A percentile compares a stretch with the other conserved stretches of the same genome.
Evolutionary conservation across 92 coral and sea anemone genomes (phyloP).

Genomic region (Virgularia gustaviana): DNA sequence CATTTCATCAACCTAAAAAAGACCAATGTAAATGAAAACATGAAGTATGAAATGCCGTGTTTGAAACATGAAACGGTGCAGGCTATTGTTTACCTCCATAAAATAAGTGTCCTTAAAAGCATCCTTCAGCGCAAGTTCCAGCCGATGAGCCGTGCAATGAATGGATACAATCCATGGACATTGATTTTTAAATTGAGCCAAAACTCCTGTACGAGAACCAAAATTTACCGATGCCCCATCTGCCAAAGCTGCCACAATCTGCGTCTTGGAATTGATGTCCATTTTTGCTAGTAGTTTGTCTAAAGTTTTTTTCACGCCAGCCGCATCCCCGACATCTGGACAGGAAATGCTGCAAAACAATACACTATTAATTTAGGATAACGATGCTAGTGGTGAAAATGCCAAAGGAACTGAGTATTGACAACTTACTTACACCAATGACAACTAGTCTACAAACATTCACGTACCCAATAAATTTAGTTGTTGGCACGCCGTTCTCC

Average conservation of each 20-base stretch:
- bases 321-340: not conserved
- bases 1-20: slow-evolving; percentile 8
- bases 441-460: too few relatives aligned
- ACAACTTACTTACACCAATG: too few relatives aligned
- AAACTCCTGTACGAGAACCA: slow-evolving; percentile 7
- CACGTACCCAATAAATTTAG: slow-evolving; percentile 5
- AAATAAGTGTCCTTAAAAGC: slow-evolving; percentile 30
- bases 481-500: slow-evolving; percentile 2
- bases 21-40: not conserved
- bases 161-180: slow-evolving; percentile 23
- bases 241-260: slow-evolving; percentile 5
- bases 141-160: slow-evolving; percentile 55
- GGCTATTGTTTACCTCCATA: not conserved
- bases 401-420: too few relatives aligned
- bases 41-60: not conserved
- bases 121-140: slow-evolving; percentile 50
- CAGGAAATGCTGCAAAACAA: too few relatives aligned
- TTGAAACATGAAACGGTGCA: not conserved
- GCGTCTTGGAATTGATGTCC: not conserved
- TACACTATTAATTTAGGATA: too few relatives aligned
- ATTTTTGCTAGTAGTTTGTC: not conserved
- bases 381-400: too few relatives aligned
- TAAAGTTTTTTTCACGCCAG: not conserved
- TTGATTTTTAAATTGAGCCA: not conserved
- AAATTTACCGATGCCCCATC: slow-evolving; percentile 40